A percentile compares a stretch with the other conserved stretches of the same genome.
Conservation (phyloP, 2,797 vertebrate species). For the Leuciscus waleckii region DNA sequence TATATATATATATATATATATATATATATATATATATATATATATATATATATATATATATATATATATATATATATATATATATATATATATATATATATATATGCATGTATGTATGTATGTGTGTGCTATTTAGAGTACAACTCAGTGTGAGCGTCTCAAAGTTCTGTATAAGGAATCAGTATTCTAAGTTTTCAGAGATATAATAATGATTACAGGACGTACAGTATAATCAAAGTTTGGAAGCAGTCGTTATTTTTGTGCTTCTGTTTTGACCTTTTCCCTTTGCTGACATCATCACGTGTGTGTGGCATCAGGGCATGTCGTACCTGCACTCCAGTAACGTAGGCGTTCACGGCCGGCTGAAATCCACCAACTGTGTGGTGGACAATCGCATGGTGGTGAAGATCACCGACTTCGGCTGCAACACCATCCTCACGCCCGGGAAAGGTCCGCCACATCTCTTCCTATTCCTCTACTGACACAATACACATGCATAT, state of each 20-base stretch:
- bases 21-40: too few relatives aligned
- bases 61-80: too few relatives aligned
- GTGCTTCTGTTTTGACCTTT: constrained; percentile 4
- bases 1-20: too few relatives aligned
- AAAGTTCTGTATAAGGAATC: too few relatives aligned
- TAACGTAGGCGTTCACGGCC: constrained; percentile 89
- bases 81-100: too few relatives aligned
- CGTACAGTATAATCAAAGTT: background rate
- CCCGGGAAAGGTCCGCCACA: constrained; percentile 81
- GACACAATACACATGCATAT: background rate
- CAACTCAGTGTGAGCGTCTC: too few relatives aligned
- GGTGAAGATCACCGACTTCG: constrained; percentile 97
- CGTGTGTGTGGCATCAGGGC: constrained; percentile 75
- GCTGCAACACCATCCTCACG: constrained; percentile 88
- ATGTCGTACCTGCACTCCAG: constrained; percentile 98
- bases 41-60: too few relatives aligned
- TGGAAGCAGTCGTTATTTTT: background rate
- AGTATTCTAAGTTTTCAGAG: too few relatives aligned
- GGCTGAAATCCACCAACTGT: constrained; percentile 95
- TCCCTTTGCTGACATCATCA: background rate
- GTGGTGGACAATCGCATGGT: constrained; percentile 97
- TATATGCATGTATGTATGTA: too few relatives aligned
- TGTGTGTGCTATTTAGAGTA: too few relatives aligned
- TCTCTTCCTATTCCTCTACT: background rate
- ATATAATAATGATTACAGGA: background rate